These are phyloP conservation scores for Eudemis profundana DNA, from an alignment of 2,888 invertebrate genomes.

Conservation along the genomic window DNA sequence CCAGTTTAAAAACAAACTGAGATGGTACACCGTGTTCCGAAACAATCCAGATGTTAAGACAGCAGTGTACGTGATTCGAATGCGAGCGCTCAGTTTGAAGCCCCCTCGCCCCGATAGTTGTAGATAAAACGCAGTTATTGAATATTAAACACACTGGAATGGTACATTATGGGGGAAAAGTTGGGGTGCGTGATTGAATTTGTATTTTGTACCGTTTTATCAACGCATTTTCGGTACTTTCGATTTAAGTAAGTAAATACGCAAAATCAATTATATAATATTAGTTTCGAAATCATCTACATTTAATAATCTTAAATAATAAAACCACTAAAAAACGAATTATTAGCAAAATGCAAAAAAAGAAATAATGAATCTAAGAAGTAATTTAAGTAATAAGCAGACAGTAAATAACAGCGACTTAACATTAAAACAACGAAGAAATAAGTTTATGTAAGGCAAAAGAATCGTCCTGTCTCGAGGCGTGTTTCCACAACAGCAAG, in stretches of 20 bases:
- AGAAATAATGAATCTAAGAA: too few species aligned
- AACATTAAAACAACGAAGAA: conserved; percentile 22
- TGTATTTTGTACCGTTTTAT: neutral
- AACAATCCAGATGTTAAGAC: conserved; percentile 82
- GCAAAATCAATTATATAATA: too few species aligned
- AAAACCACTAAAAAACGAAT: too few species aligned
- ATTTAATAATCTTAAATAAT: too few species aligned
- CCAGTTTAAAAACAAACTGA: conserved; percentile 74
- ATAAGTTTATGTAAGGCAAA: conserved; percentile 48
- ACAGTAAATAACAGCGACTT: neutral
- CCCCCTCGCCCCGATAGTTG: conserved; percentile 58
- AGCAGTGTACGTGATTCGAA: conserved; percentile 71
- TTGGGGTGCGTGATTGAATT: conserved; percentile 42
- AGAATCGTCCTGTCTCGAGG: conserved; percentile 56
- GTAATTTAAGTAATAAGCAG: too few species aligned
- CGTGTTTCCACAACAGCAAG: conserved; percentile 60
- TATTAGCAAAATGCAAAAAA: too few species aligned
- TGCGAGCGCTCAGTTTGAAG: conserved; percentile 50
- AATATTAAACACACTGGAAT: conserved; percentile 69
- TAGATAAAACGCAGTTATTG: conserved; percentile 64
- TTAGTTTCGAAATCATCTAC: neutral
- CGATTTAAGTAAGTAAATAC: neutral
- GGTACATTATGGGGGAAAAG: conserved; percentile 58
- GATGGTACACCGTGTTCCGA: conserved; percentile 71
- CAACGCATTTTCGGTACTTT: neutral